Percentiles rank a stretch among this genome's conserved stretches.
phyloP scores from a whole-genome alignment of 1,140 invertebrate species.

The Artemia franciscana region DNA sequence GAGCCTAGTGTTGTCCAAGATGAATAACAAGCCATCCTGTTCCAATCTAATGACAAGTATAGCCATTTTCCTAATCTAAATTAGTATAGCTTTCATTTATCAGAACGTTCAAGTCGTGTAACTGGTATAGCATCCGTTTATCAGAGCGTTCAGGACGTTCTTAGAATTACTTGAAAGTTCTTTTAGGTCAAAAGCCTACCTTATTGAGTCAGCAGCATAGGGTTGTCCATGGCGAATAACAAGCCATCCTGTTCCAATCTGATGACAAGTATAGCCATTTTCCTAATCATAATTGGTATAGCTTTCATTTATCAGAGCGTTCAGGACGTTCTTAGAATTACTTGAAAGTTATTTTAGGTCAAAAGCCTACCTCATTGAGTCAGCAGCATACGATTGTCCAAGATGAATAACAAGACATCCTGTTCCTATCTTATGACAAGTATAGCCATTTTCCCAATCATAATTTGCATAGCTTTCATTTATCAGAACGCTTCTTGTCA shows the following conservation, averaged over 20 bases:
- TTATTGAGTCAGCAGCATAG: slow-evolving; percentile 72
- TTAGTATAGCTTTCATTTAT: slow-evolving; percentile 79
- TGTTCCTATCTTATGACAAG: slow-evolving; percentile 90
- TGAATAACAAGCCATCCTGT: slow-evolving; percentile 83
- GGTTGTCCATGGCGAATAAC: slow-evolving; percentile 88
- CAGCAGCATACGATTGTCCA: slow-evolving; percentile 81
- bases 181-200: no score
- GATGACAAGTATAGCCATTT: slow-evolving; percentile 93
- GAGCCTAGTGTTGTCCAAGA: slow-evolving; percentile 82
- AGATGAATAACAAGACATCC: slow-evolving; percentile 84
- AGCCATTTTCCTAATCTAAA: slow-evolving; percentile 97
- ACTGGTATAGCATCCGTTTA: slow-evolving; percentile 78
- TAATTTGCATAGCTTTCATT: slow-evolving; percentile 86
- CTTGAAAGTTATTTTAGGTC: no score
- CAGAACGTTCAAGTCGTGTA: slow-evolving; percentile 89
- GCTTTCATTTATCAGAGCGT: slow-evolving; percentile 89
- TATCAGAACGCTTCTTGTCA: slow-evolving; percentile 76
- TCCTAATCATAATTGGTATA: slow-evolving; percentile 92
- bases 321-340: no score
- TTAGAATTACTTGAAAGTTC: no score
- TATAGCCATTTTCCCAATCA: slow-evolving; percentile 96
- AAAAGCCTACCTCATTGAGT: slow-evolving; percentile 61
- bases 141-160: no score
- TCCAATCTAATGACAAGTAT: slow-evolving; percentile 94
- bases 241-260: slow-evolving; percentile 82